Percentiles rank a stretch among this genome's conserved stretches.
phyloP scores from a whole-genome alignment of 2,888 invertebrate genomes.

The Thereva nobilitata region DNA sequence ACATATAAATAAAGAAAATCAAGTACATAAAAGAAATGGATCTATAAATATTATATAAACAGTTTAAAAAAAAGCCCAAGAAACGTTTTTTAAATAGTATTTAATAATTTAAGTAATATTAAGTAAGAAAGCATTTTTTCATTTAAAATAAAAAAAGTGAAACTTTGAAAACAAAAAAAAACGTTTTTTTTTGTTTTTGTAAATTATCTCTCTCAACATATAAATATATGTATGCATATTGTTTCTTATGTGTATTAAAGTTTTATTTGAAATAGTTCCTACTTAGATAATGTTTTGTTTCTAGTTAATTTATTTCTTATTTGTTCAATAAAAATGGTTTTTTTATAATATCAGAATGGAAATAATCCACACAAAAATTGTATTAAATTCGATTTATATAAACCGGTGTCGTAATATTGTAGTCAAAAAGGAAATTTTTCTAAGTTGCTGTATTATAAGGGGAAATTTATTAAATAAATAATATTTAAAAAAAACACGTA shows the following conservation, averaged over 20 bases:
- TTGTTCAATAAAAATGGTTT: not conserved
- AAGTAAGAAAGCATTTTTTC: too few species aligned
- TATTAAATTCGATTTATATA: conserved; percentile 21
- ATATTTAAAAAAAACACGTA: conserved; percentile 14
- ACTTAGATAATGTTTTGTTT: conserved; percentile 24
- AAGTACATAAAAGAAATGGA: too few species aligned
- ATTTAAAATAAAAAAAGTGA: conserved; percentile 1
- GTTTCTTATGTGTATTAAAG: conserved; percentile 18
- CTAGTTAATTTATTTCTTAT: conserved; percentile 11
- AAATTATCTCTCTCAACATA: not conserved
- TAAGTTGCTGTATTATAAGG: conserved; percentile 32
- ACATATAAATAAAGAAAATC: too few species aligned
- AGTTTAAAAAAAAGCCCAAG: too few species aligned
- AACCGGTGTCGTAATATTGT: conserved; percentile 9
- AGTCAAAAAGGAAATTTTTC: conserved; percentile 21
- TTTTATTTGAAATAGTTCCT: conserved; percentile 32
- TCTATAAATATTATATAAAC: too few species aligned
- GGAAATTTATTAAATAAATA: conserved; percentile 25
- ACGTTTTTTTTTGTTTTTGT: conserved; percentile 17
- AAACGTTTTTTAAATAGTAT: too few species aligned
- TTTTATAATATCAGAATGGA: too few species aligned
- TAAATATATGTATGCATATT: conserved; percentile 3
- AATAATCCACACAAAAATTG: not conserved
- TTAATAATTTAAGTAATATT: too few species aligned
- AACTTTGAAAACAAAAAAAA: conserved; percentile 5